phyloP scores from a whole-genome alignment of 1,140 invertebrate genomes.

The Bombus picipes region DNA sequence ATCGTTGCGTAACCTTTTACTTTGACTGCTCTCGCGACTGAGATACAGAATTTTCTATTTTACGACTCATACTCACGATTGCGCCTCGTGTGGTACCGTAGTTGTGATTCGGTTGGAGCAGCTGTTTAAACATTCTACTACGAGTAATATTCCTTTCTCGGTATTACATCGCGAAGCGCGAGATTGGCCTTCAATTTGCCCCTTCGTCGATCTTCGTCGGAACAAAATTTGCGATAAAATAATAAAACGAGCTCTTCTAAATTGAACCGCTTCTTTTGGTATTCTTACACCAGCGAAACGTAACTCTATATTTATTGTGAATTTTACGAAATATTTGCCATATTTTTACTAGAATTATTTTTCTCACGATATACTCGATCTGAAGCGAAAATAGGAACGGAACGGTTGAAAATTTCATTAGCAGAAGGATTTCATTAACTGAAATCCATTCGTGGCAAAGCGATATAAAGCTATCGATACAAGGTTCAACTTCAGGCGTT shows the following conservation, averaged over 20 bases:
- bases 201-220: neutral
- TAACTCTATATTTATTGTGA: no score
- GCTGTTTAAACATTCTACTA: slow-evolving; percentile 24
- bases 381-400: neutral
- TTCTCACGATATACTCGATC: neutral
- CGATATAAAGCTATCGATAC: neutral
- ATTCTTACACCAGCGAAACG: neutral
- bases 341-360: neutral
- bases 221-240: neutral
- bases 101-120: neutral
- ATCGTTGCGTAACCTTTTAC: neutral
- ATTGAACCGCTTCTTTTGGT: neutral
- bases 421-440: neutral
- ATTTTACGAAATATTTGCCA: no score
- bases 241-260: no score
- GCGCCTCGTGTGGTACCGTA: neutral
- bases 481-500: neutral
- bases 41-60: neutral
- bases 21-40: no score
- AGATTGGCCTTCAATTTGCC: neutral
- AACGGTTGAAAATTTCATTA: neutral
- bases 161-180: neutral
- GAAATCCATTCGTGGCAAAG: neutral
- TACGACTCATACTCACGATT: neutral
- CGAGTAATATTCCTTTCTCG: neutral